Conservation (phyloP, 2,113 vertebrate species). For the Megatriorchis doriae region DNA sequence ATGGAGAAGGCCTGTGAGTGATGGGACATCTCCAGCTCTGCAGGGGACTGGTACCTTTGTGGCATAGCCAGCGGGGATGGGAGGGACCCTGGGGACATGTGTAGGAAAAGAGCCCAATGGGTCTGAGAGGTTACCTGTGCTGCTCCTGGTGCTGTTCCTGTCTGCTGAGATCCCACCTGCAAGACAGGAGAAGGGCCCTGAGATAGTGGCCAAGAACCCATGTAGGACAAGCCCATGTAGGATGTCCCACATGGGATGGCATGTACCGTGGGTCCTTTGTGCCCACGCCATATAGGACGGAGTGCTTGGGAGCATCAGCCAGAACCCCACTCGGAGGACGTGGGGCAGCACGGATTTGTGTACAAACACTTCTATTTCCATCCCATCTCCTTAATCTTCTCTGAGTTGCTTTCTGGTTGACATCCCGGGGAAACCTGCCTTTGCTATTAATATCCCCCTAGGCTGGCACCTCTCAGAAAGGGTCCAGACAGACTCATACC, state of each 20-base stretch:
- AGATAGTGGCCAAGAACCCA: background rate
- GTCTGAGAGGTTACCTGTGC: constrained; percentile 5
- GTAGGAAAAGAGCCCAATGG: rapidly evolving
- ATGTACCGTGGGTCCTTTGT: rapidly evolving
- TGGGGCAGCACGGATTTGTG: rapidly evolving
- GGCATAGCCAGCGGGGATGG: background rate
- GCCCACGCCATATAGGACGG: background rate
- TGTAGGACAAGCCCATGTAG: background rate
- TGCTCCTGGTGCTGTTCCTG: background rate
- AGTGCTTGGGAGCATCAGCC: background rate
- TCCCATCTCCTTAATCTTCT: background rate
- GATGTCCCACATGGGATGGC: background rate
- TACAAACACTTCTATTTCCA: background rate
- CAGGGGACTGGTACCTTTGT: rapidly evolving
- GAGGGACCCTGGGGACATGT: background rate
- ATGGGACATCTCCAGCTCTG: background rate
- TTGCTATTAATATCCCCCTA: rapidly evolving
- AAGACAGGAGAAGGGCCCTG: background rate
- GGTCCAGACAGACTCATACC: background rate
- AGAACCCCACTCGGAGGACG: background rate
- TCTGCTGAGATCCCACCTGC: constrained; percentile 21
- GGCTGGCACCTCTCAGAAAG: background rate
- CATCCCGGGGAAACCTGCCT: background rate
- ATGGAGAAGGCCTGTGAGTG: background rate
- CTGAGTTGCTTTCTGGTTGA: background rate